A percentile compares a stretch with the other conserved stretches of the same genome.
Evolutionary conservation across 2,113 vertebrate species (phyloP).

Genomic region (Paraplagusia blochii): DNA sequence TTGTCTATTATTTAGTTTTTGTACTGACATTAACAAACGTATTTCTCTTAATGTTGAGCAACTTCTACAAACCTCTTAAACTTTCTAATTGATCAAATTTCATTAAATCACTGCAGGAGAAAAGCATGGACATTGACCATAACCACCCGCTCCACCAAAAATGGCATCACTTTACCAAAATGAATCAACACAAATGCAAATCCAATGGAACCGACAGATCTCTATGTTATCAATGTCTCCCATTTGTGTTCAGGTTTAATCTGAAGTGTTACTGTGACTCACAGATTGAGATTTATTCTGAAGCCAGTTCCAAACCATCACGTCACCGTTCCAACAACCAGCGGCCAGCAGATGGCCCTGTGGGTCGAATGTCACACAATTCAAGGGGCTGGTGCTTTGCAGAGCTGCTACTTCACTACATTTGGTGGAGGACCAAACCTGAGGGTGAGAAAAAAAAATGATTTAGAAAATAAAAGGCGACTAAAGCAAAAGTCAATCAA

Average conservation of each 20-base stretch:
- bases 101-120: no score
- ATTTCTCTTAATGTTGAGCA: no score
- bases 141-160: no score
- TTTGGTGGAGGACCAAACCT: conserved; percentile 81
- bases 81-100: no score
- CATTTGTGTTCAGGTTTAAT: no score
- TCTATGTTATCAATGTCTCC: no score
- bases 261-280: conserved; percentile 21
- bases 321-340: conserved; percentile 80
- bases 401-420: conserved; percentile 62
- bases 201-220: no score
- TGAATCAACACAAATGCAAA: no score
- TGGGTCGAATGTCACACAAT: conserved; percentile 82
- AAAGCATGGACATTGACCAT: no score
- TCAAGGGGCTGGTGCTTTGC: conserved; percentile 69
- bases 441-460: conserved; percentile 1
- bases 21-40: no score
- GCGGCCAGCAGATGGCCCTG: conserved; percentile 74
- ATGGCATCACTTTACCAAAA: no score
- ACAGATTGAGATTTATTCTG: conserved; percentile 61
- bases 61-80: no score
- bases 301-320: conserved; percentile 77
- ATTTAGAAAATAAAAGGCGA: background rate
- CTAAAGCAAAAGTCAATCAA: background rate
- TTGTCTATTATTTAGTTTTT: background rate